Base-by-base conservation (phyloP, 92 coral and sea anemone species). In the Parazoanthus swiftii region DNA sequence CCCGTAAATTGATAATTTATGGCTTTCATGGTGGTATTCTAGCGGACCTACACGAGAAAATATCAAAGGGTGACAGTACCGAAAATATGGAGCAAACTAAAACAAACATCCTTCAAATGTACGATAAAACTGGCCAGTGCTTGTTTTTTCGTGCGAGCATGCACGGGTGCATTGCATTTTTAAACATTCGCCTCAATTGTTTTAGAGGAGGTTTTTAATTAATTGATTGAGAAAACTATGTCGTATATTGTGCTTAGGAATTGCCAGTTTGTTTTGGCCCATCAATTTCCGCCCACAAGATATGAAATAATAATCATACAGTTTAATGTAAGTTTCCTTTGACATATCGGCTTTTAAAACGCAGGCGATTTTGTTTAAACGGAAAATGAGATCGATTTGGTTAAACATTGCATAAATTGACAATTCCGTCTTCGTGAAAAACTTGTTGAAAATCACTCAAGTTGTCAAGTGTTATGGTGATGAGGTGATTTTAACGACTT, bases 161-260 rank as follows among this genome's bases (percentile, higher is more conserved):
- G 77, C 25, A 84, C 11, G 43, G 79, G 79, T 16, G 51, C 11
- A 46, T 15, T 8, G 43, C 5, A 84, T 11, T 36, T 5, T 21
- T 13, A 43, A 71, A 46, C 4, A 42, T 33, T 67, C 48, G 21
- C 1, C 38, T 18, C 86, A 67, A 39, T 65, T 23, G 74, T 79
- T 65, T 23, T 38, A 23, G 26, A 66, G 75, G 87, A 14, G 44
- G 21, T 46, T 71, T 84, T 80, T 89, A 89, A 92, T 92, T 92
- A 90, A 92, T 92, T 89, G 90, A 92, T 92, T 92, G 94, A 89
- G 93, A 95, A 89, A 86, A 92, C 91, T 86, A 86, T 91, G 92
- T 87, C 82, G 79, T 85, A 59, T 85, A 89, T 88, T 89, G 93
- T 93, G 89, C 77, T 73, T 77, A 89, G 88, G 88, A 89, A 86